Conservation (phyloP, 2,113 vertebrate genomes). For the Albula goreensis region DNA sequence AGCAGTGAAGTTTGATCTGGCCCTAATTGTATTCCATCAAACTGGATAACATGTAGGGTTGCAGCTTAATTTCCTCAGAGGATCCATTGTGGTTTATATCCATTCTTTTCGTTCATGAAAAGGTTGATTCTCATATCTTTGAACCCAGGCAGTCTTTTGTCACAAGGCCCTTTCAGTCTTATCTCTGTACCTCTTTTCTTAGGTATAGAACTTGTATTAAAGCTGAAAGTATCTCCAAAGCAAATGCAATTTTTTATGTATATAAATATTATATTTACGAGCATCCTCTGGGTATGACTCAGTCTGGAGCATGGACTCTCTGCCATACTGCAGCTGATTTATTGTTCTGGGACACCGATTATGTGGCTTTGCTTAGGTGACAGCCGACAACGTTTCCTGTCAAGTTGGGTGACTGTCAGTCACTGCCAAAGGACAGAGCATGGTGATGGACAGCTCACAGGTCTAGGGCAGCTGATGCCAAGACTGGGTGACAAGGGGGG, state of each 20-base stretch:
- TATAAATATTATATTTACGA: neutral
- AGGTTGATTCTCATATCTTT: neutral
- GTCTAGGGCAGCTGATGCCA: neutral
- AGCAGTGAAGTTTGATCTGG: neutral
- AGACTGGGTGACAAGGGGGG: neutral
- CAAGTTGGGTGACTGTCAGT: neutral
- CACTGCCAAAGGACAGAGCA: neutral
- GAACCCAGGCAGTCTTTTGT: neutral
- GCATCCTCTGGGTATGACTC: neutral
- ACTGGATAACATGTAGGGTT: neutral
- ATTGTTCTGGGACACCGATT: neutral
- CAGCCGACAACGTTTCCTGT: neutral
- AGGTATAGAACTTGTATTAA: neutral
- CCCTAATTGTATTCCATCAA: neutral
- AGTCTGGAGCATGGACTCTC: neutral
- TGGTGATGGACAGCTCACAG: neutral
- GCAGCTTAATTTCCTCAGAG: neutral
- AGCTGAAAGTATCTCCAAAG: neutral
- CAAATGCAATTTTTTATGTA: neutral
- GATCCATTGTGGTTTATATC: neutral
- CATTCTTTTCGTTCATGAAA: neutral
- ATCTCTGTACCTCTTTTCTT: neutral
- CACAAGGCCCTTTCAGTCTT: neutral
- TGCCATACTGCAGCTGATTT: neutral
- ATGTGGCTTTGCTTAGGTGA: neutral